Evolutionary conservation across 2,888 invertebrate species (phyloP).

Genomic region (Hyposoter dolosus): DNA sequence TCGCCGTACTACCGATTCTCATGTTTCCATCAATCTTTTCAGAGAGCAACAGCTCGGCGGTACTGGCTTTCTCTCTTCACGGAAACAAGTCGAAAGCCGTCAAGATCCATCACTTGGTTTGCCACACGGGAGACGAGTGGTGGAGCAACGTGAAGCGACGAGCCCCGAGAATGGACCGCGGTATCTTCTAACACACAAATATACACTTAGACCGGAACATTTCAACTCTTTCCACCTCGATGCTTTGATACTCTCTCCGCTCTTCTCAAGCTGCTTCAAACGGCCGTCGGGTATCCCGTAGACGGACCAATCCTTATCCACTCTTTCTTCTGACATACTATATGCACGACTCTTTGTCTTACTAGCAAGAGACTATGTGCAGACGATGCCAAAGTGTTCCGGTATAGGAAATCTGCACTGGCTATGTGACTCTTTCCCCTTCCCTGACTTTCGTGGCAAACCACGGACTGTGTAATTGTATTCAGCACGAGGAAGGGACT

Average conservation of each 20-base stretch:
- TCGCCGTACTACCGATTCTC: conserved; percentile 55
- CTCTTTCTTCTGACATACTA: conserved; percentile 26
- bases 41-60: conserved; percentile 52
- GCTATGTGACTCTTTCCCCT: conserved; percentile 32
- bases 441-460: neutral
- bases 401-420: conserved; percentile 59
- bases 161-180: conserved; percentile 57
- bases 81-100: conserved; percentile 71
- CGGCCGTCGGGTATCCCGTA: conserved; percentile 55
- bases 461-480: too few relatives aligned
- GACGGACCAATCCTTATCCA: conserved; percentile 35
- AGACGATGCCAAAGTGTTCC: conserved; percentile 64
- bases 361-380: conserved; percentile 53
- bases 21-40: conserved; percentile 66
- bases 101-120: conserved; percentile 72
- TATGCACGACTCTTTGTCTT: conserved; percentile 49
- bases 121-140: conserved; percentile 62
- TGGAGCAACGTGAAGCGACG: conserved; percentile 49
- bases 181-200: conserved; percentile 33
- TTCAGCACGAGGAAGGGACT: too few relatives aligned
- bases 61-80: conserved; percentile 57
- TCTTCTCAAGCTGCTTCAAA: conserved; percentile 49
- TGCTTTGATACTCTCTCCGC: conserved; percentile 64
- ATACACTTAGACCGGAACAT: conserved; percentile 35
- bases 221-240: conserved; percentile 64